phyloP scores from a whole-genome alignment of 2,797 vertebrate species.

The Catharus ustulatus region DNA sequence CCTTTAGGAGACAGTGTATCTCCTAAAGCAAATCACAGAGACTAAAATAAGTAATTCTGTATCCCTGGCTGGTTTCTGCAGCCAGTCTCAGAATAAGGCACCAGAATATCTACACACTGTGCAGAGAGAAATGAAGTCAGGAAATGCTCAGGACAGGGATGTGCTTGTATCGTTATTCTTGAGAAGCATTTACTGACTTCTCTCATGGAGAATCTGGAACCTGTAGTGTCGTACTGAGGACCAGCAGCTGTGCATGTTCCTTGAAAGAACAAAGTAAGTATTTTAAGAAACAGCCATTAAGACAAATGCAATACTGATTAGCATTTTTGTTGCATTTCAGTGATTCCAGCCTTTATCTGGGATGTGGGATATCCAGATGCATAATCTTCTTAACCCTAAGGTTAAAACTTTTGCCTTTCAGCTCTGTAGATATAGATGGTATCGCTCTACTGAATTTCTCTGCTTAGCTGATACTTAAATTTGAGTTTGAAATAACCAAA shows the following conservation, averaged over 20 bases:
- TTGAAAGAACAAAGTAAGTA: not conserved
- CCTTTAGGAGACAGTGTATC: not conserved
- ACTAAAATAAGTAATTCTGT: not conserved
- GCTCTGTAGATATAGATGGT: not conserved
- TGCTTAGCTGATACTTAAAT: not conserved
- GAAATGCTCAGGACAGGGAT: fast-evolving
- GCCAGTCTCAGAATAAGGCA: not conserved
- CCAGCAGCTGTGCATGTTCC: not conserved
- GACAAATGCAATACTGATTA: not conserved
- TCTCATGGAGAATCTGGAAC: not conserved
- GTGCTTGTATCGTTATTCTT: not conserved
- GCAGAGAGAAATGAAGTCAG: not conserved
- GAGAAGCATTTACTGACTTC: not conserved
- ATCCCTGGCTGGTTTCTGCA: not conserved
- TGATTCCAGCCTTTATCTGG: not conserved
- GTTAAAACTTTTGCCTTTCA: not conserved
- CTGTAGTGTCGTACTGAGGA: not conserved
- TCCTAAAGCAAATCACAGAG: not conserved
- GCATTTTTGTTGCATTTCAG: not conserved
- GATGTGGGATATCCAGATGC: not conserved
- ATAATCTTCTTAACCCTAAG: not conserved
- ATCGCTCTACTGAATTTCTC: not conserved
- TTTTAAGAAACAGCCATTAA: not conserved
- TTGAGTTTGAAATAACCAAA: not conserved
- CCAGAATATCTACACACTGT: fast-evolving